Base-by-base conservation (phyloP, 2,888 invertebrate species). In the Drosophila mercatorum region DNA sequence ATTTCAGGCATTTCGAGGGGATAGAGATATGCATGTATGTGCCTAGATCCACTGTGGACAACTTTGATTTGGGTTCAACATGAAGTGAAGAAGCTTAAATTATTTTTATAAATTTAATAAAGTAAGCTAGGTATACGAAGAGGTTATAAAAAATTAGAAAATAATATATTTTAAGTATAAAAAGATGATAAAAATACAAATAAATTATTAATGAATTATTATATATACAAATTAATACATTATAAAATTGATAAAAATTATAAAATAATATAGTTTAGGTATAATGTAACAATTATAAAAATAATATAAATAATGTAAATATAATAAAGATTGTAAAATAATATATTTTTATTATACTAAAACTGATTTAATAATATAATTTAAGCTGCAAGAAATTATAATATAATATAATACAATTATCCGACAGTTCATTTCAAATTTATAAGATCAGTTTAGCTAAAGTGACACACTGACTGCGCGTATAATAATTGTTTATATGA, bases 1-100 rank as follows among this genome's bases (percentile, higher is more conserved):
- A 72, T 67, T 69, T 67, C 12, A 7, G 60, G 72, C 41, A 74
- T 74, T 58, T 74, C 7, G 14, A 22, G 28, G 17, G 55, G 41
- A 7, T 57, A 11, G 34, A 43, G 14, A 36, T 2, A 31, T 41
- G 22, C 4, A 31, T 41, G 55, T 31, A 31, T 41, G 55, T 31
- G 40, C 40, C 28, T 38, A 10, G 8, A 14, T 49, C 41, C 31
- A 17, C 40, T 55, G 68, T 34, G 53, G 38, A 61, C 55, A 56
- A 14, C 53, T 36, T 55, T 70, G 69, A 70, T 70, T 55, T 43
- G 70, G 70, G 70, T 62, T 11, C 40, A 38, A 46, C 17, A 28
- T 5, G 10, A 11, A 3, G n/a, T 17, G 63, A 4, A 43, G 10
- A 7, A 61, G 14, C 11, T 3, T 11, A 17, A 17, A 31, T 17